These are phyloP conservation scores for Trachelus tabidus DNA, from an alignment of 2,888 invertebrate genomes.

Conservation along the genomic window DNA sequence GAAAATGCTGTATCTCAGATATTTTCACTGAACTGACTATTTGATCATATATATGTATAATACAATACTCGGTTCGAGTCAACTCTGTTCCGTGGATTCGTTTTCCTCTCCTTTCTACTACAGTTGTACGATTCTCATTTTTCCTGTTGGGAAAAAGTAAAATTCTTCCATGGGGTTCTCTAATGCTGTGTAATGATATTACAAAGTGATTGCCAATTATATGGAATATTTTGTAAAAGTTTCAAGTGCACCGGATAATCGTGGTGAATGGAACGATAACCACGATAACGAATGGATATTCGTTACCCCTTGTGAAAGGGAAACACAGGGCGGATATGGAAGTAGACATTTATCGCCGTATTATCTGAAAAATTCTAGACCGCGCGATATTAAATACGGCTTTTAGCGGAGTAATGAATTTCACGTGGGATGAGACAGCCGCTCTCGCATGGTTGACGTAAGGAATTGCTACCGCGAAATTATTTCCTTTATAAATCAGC, in stretches of 20 bases:
- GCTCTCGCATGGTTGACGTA: slow-evolving; percentile 33
- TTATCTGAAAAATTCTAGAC: slow-evolving; percentile 3
- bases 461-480: slow-evolving; percentile 58
- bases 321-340: background rate
- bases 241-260: background rate
- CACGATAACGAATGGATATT: background rate
- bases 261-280: background rate
- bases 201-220: background rate
- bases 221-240: background rate
- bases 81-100: background rate
- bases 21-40: slow-evolving; percentile 35
- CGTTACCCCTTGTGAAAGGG: background rate
- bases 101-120: background rate
- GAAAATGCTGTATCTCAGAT: slow-evolving; percentile 47
- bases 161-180: background rate
- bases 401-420: slow-evolving; percentile 54
- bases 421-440: slow-evolving; percentile 35
- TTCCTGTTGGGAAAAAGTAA: background rate
- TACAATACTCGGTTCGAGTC: background rate
- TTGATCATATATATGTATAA: background rate
- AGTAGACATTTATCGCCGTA: background rate
- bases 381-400: slow-evolving; percentile 44
- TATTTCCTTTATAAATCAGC: slow-evolving; percentile 64
- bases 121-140: background rate
- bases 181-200: background rate